Evolutionary conservation across 2,797 vertebrate species (phyloP).

Genomic region (Mus caroli): DNA sequence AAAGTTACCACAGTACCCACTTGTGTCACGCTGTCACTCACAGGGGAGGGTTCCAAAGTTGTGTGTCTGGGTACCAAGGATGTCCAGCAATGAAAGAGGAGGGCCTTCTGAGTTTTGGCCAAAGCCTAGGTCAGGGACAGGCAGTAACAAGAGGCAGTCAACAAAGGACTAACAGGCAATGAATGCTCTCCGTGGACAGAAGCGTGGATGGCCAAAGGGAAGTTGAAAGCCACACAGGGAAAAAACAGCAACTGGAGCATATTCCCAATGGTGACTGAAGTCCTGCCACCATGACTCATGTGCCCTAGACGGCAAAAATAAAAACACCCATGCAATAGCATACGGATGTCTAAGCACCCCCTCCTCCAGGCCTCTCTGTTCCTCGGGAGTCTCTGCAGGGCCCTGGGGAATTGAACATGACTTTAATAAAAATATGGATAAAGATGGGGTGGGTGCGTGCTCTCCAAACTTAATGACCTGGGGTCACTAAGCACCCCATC

Average conservation of each 20-base stretch:
- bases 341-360: background rate
- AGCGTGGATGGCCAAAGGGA: background rate
- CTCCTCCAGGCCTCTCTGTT: background rate
- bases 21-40: background rate
- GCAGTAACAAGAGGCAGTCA: background rate
- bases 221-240: background rate
- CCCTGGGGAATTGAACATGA: background rate
- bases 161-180: background rate
- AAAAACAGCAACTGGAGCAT: background rate
- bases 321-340: background rate
- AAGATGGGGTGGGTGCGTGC: background rate
- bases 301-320: rapidly evolving
- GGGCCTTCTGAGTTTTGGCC: background rate
- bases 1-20: background rate
- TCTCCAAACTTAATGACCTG: background rate
- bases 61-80: background rate
- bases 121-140: background rate
- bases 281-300: no score
- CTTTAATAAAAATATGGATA: background rate
- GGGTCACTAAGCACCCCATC: background rate
- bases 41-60: background rate
- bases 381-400: background rate
- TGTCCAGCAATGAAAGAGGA: background rate
- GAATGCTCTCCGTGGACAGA: rapidly evolving
- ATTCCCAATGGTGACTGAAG: background rate